A percentile compares a stretch with the other conserved stretches of the same genome.
These are phyloP conservation scores for Himalopsyche kuldschensis DNA, from an alignment of 2,888 invertebrate species.

Conservation along the genomic window DNA sequence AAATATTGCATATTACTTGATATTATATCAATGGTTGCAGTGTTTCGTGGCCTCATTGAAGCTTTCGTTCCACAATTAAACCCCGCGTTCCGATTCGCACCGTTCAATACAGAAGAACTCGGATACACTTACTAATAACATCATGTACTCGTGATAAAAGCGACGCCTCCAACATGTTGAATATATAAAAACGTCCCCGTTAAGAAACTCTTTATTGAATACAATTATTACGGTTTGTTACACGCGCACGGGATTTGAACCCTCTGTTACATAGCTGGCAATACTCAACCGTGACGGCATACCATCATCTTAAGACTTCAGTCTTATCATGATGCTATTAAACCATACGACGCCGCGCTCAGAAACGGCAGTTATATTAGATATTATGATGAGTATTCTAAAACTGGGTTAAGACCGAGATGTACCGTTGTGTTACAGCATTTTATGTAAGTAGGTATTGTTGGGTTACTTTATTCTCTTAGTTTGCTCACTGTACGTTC, in stretches of 20 bases:
- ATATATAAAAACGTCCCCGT: too few species aligned
- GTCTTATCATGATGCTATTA: not conserved
- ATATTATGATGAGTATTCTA: not conserved
- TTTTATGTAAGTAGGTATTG: slow-evolving; percentile 2
- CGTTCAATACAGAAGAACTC: too few species aligned
- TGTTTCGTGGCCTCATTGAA: too few species aligned
- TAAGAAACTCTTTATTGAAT: not conserved
- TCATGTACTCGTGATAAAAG: too few species aligned
- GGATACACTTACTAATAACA: too few species aligned
- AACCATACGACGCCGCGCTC: not conserved
- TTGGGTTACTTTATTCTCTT: not conserved
- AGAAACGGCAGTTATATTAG: not conserved
- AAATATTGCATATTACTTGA: too few species aligned
- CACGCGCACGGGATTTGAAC: not conserved
- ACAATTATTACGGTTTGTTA: not conserved
- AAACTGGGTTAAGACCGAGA: slow-evolving; percentile 37
- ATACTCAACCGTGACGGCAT: slow-evolving; percentile 11
- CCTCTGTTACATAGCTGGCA: slow-evolving; percentile 13
- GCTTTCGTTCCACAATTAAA: too few species aligned
- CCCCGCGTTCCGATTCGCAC: too few species aligned
- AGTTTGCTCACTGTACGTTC: not conserved
- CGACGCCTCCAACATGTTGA: too few species aligned
- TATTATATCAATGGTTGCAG: too few species aligned
- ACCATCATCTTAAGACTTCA: not conserved
- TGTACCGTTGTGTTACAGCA: slow-evolving; percentile 31